These are phyloP conservation scores for Temnothorax longispinosus DNA, from an alignment of 1,140 invertebrate species.

Conservation along the genomic window DNA sequence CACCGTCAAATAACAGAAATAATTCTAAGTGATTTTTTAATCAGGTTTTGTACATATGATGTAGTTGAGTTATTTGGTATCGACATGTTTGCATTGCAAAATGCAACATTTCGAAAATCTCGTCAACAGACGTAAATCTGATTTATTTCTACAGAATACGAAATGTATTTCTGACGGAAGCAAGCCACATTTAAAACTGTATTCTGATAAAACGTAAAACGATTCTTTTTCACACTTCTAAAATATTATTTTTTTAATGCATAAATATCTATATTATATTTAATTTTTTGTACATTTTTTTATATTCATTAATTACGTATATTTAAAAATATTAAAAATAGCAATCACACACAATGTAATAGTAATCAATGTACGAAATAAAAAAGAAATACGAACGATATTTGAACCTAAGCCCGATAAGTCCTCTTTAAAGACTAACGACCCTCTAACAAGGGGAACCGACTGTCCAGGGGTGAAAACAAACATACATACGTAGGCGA, in stretches of 20 bases:
- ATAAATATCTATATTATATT: not conserved
- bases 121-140: not conserved
- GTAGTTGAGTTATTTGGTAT: not conserved
- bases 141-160: not conserved
- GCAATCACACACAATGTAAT: not conserved
- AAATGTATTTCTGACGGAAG: not conserved
- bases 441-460: constrained; percentile 47
- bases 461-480: constrained; percentile 61
- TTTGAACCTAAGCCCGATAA: constrained; percentile 28
- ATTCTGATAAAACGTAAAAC: constrained; percentile 4
- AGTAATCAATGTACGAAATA: not conserved
- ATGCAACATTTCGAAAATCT: not conserved
- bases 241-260: constrained; percentile 18
- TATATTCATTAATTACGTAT: not conserved
- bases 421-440: constrained; percentile 67
- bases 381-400: not conserved
- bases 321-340: not conserved
- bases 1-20: not conserved
- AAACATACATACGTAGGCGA: constrained; percentile 71
- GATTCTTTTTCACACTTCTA: not conserved
- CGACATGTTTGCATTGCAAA: not conserved
- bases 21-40: constrained; percentile 2
- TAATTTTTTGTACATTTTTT: not conserved
- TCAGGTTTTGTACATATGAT: not conserved
- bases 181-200: not conserved